phyloP scores from a whole-genome alignment of 2,888 invertebrate species.

The Malthinus flaveolus region DNA sequence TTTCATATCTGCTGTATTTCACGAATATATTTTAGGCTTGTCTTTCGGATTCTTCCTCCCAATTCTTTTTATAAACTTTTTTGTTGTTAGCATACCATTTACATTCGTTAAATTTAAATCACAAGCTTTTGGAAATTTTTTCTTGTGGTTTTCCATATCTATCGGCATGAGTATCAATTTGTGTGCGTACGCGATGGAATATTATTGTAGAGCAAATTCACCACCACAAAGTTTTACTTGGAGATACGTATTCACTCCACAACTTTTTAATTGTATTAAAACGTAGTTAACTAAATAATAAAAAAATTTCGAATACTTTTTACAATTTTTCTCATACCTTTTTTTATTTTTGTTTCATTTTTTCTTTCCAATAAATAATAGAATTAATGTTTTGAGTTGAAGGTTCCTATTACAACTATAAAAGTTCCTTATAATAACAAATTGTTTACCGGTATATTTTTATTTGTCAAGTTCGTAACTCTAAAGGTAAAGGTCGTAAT shows the following conservation, averaged over 20 bases:
- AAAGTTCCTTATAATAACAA: too few species aligned
- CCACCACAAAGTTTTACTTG: conserved; percentile 55
- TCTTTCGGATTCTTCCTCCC: conserved; percentile 88
- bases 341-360: too few species aligned
- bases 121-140: conserved; percentile 67
- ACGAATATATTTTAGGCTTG: conserved; percentile 82
- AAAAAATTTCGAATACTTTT: not conserved
- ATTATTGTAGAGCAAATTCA: conserved; percentile 78
- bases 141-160: conserved; percentile 81
- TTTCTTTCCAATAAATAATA: too few species aligned
- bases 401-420: not conserved
- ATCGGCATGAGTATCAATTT: conserved; percentile 77
- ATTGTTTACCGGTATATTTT: too few species aligned
- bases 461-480: too few species aligned
- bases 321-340: not conserved
- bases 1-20: conserved; percentile 80
- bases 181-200: conserved; percentile 84
- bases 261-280: conserved; percentile 52
- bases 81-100: conserved; percentile 65
- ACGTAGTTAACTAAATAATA: not conserved
- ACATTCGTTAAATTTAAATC: conserved; percentile 58
- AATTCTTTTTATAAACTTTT: conserved; percentile 78
- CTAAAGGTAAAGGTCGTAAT: too few species aligned
- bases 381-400: not conserved
- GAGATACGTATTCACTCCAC: conserved; percentile 57